These are phyloP conservation scores for Sciurus niger DNA, from an alignment of 2,113 vertebrate genomes.

Conservation along the genomic window DNA sequence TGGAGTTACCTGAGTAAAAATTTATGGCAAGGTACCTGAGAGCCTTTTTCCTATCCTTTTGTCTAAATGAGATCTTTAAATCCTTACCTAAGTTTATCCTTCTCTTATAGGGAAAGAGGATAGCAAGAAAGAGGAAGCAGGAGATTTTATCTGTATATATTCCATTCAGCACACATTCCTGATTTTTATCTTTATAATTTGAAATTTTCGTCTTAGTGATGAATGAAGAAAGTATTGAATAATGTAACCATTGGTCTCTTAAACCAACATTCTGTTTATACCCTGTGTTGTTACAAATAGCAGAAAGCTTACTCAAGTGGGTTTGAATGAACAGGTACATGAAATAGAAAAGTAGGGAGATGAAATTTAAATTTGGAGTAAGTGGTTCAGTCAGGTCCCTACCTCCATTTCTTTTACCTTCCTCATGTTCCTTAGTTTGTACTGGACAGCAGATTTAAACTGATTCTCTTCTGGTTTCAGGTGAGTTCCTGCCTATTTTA, in stretches of 20 bases:
- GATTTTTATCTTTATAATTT: conserved; percentile 66
- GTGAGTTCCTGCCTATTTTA: neutral
- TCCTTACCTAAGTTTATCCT: conserved; percentile 55
- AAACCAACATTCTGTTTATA: conserved; percentile 34
- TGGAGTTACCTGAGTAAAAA: conserved; percentile 49
- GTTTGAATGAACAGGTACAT: conserved; percentile 20
- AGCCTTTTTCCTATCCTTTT: conserved; percentile 65
- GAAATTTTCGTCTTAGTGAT: conserved; percentile 57
- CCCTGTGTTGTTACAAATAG: neutral
- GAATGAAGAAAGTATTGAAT: conserved; percentile 42
- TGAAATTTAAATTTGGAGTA: neutral
- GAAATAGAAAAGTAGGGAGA: neutral
- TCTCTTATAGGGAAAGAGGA: neutral
- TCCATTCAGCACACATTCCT: neutral
- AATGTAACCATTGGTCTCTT: conserved; percentile 53
- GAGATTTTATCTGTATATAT: conserved; percentile 4
- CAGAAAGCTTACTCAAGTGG: neutral
- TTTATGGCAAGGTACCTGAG: conserved; percentile 42
- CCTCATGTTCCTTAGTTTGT: neutral
- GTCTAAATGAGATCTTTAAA: conserved; percentile 80
- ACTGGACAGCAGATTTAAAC: neutral
- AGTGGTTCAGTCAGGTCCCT: neutral
- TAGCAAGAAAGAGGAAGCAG: neutral
- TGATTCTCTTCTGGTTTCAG: neutral
- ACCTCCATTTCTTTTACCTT: fast-evolving